Base-by-base conservation (phyloP, 2,797 vertebrate species). In the Moxostoma hubbsi region DNA sequence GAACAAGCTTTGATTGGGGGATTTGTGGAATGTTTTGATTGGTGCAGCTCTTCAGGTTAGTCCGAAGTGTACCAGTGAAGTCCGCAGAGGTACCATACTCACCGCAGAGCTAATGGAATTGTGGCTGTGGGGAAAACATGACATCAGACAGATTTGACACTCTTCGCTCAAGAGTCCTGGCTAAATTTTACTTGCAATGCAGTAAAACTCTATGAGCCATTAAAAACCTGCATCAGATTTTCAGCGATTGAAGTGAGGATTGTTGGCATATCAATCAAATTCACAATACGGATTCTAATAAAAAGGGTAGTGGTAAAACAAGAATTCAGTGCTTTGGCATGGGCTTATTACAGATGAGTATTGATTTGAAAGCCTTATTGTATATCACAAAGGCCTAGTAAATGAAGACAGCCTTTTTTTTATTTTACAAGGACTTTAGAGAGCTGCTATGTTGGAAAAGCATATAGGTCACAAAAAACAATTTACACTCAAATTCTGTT, bases 21-120 rank as follows among this genome's bases (percentile, higher is more conserved):
- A 74, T 89, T 85, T 67, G 81, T 83, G 59, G 77, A 69, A 67
- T 79, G 75, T 77, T 82, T 79, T 55, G 55, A 46, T 75, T 49
- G 77, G 12, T 43, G 53, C 49, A 45, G 77, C 46, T 58, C 51
- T 47, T 73, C 36, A 47, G 6, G 12, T 46, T n/a, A 54, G 72
- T 10, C 54, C 7, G 9, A 10, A 18, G n/a, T 57, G 18, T 8
- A 81, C 49, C 54, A 13, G 50, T 10, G 12, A 24, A 64, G 24
- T 53, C 63, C 51, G 9, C 0, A 0, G 11, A 61, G 36, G 49
- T 11, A 61, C 24, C 0, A 16, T 59, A 76, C 49, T 15, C 9
- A 80, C 46, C 24, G 5, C 57, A 2, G 18, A 5, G n/a, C 12
- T 46, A 65, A 75, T 55, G 43, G 51, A 43, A 65, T 45, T 5